Conservation (phyloP, 2,888 invertebrate genomes). For the Phalangium opilio region DNA sequence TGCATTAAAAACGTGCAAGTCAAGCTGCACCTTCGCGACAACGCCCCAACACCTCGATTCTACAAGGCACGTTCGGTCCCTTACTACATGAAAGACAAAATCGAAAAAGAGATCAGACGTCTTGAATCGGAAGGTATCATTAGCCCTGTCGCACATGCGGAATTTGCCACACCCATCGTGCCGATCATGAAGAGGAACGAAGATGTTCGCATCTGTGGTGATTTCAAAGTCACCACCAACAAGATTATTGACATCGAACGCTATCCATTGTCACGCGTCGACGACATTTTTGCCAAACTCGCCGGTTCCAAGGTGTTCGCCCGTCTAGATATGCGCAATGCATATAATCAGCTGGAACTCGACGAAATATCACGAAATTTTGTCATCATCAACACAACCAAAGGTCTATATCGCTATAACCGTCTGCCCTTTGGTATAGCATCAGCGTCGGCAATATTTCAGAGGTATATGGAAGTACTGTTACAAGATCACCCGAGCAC, state of each 20-base stretch:
- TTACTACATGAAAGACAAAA: too few relatives aligned
- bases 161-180: too few relatives aligned
- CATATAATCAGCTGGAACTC: neutral
- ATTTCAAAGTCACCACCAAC: neutral
- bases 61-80: too few relatives aligned
- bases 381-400: constrained; percentile 2
- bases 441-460: constrained; percentile 4
- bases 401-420: neutral
- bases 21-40: too few relatives aligned
- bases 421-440: neutral
- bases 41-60: too few relatives aligned
- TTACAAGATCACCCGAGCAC: neutral
- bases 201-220: neutral
- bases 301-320: neutral
- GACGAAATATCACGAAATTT: neutral
- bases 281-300: neutral
- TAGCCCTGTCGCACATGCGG: too few relatives aligned
- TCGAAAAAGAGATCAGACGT: too few relatives aligned
- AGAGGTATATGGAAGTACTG: constrained; percentile 4
- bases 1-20: too few relatives aligned
- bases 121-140: too few relatives aligned
- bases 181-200: constrained; percentile 14
- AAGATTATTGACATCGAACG: neutral
- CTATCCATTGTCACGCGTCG: neutral
- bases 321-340: neutral